Base-by-base conservation (phyloP, 2,888 invertebrate species). In the Hirtodrosophila cameraria region DNA sequence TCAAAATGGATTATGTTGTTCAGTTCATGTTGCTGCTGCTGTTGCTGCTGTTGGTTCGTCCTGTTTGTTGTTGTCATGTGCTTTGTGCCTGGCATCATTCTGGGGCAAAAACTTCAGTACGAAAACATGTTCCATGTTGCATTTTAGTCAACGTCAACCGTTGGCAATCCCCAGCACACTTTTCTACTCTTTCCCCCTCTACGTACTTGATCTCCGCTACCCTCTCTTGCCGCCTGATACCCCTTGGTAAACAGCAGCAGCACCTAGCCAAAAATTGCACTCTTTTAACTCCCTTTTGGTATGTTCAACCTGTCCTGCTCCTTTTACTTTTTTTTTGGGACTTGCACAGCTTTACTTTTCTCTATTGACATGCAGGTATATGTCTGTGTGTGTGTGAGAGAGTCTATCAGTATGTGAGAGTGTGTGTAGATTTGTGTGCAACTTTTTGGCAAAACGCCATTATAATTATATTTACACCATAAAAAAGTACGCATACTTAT, bases 401-500 rank as follows among this genome's bases (percentile, higher is more conserved):
- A 20, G 7, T 23, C n/a, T 9, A n/a, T n/a, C n/a, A n/a, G 5
- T 31, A 27, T 45, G 11, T 28, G 7, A 23, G 18, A 39, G 36
- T 54, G 31, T 48, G 8, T 36, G n/a, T 63, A 5, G 2, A 5
- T 23, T 2, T 6, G 36, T 45, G 45, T 43, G 46, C 42, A 62
- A 57, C 54, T 74, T 77, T 81, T 81, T 80, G 79, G 79, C 85
- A 75, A 82, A 81, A 78, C 75, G 78, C 82, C 85, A 85, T 78
- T 82, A 80, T 85, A 85, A 80, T 85, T 85, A 85, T 84, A 83
- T 23, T 3, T 23, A 23, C 23, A 23, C 23, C n/a, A n/a, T n/a
- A n/a, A n/a, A n/a, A n/a, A n/a, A n/a, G n/a, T n/a, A n/a, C n/a
- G n/a, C n/a, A n/a, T n/a, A n/a, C n/a, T n/a, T n/a, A n/a, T n/a